Conservation (phyloP, 92 coral and sea anemone species). For the Blastomussa wellsi region DNA sequence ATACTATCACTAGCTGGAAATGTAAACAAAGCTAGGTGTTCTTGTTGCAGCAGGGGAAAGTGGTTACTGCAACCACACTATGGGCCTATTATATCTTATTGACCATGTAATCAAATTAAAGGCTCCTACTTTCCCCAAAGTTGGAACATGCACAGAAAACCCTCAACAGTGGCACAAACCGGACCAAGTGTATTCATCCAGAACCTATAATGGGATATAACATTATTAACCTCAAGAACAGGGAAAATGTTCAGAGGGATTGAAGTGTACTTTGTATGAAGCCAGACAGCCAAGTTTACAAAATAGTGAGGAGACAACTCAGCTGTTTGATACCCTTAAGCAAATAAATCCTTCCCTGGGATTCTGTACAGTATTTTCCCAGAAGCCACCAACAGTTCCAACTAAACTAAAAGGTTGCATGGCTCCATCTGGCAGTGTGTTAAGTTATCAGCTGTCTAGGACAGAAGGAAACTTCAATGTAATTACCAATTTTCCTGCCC, state of each 20-base stretch:
- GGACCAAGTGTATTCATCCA: slow-evolving; percentile 58
- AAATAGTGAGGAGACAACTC: slow-evolving; percentile 45
- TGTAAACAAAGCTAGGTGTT: slow-evolving; percentile 50
- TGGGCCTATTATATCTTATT: slow-evolving; percentile 64
- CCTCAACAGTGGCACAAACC: slow-evolving; percentile 81
- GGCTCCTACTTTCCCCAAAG: slow-evolving; percentile 53
- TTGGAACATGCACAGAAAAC: slow-evolving; percentile 73
- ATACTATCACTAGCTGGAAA: slow-evolving; percentile 43
- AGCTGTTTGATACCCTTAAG: slow-evolving; percentile 25
- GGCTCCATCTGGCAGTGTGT: slow-evolving; percentile 63
- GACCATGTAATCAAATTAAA: slow-evolving; percentile 60
- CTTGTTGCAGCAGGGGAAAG: slow-evolving; percentile 59
- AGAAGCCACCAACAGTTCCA: slow-evolving; percentile 48
- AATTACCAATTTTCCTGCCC: slow-evolving; percentile 48
- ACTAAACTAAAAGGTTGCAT: slow-evolving; percentile 38
- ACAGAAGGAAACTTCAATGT: slow-evolving; percentile 59
- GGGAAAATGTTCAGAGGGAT: slow-evolving; percentile 51
- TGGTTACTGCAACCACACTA: slow-evolving; percentile 65
- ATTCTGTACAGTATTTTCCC: slow-evolving; percentile 41
- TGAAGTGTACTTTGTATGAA: slow-evolving; percentile 63
- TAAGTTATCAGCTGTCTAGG: slow-evolving; percentile 55
- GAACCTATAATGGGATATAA: slow-evolving; percentile 71
- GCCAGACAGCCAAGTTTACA: slow-evolving; percentile 53
- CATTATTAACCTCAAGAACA: slow-evolving; percentile 48
- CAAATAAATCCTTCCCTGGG: slow-evolving; percentile 57